Conservation (phyloP, 2,113 vertebrate species). For the Oenanthe oenanthe region DNA sequence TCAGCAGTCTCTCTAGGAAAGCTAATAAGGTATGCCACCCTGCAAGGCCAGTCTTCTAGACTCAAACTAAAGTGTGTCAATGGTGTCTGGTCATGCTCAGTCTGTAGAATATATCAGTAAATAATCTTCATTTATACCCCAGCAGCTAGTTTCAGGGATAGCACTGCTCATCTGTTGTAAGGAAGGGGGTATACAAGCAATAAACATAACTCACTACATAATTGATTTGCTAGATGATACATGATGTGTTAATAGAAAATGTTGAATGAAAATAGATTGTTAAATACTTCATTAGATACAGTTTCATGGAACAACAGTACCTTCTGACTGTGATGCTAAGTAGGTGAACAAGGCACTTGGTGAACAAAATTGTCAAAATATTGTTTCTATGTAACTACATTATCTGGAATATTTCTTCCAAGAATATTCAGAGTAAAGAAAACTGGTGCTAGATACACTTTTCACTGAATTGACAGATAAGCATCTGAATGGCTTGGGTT, state of each 20-base stretch:
- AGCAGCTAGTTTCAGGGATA: neutral
- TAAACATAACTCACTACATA: neutral
- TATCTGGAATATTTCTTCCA: neutral
- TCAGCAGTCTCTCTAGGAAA: neutral
- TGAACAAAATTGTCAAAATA: neutral
- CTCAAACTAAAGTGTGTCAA: fast-evolving
- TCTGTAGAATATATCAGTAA: neutral
- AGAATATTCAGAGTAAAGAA: neutral
- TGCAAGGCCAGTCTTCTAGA: neutral
- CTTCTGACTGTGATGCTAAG: neutral
- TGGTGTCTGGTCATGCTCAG: neutral
- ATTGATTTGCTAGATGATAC: neutral
- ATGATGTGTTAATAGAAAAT: neutral
- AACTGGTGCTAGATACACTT: neutral
- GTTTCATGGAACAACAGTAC: neutral
- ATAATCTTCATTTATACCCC: neutral
- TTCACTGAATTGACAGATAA: neutral
- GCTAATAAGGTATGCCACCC: neutral
- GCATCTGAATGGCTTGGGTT: neutral
- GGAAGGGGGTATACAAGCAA: neutral
- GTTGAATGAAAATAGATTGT: neutral
- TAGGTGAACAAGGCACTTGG: neutral
- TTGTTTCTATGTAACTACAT: neutral
- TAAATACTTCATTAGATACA: neutral
- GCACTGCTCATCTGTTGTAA: neutral